Conservation (phyloP, 2,113 vertebrate genomes). For the Dasypus novemcinctus region DNA sequence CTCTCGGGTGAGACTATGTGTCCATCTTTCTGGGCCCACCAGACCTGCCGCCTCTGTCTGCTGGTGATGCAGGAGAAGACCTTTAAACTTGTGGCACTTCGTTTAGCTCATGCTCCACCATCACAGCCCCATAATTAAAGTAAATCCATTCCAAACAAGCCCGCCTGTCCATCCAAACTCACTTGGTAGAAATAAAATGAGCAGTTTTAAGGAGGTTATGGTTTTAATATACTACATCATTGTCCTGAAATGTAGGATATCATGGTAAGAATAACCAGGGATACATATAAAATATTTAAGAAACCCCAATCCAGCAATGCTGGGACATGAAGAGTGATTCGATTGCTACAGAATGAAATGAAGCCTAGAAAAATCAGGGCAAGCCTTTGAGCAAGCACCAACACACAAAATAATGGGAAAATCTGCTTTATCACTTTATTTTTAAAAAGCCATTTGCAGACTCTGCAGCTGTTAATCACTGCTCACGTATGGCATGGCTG, state of each 20-base stretch:
- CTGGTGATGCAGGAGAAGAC: neutral
- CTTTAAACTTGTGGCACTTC: neutral
- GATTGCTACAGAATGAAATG: conserved; percentile 24
- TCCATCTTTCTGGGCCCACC: neutral
- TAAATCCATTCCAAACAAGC: conserved; percentile 46
- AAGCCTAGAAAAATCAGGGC: conserved; percentile 40
- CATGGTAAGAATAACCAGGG: neutral
- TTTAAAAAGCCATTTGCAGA: conserved; percentile 62
- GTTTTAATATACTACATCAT: neutral
- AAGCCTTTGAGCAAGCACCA: conserved; percentile 16
- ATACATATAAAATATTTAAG: neutral
- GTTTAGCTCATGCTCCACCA: neutral
- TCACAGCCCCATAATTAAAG: conserved; percentile 39
- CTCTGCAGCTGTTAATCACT: conserved; percentile 62
- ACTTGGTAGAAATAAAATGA: neutral
- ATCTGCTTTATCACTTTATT: conserved; percentile 62
- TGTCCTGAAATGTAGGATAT: neutral
- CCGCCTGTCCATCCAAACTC: neutral
- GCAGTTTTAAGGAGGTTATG: neutral
- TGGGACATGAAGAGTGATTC: conserved; percentile 50
- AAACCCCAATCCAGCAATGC: neutral
- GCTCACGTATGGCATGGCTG: conserved; percentile 35
- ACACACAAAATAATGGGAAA: conserved; percentile 44
- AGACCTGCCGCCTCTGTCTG: neutral
- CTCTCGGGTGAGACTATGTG: neutral